Evolutionary conservation across 1,140 invertebrate genomes (phyloP).

Genomic region (Eurosta solidaginis): DNA sequence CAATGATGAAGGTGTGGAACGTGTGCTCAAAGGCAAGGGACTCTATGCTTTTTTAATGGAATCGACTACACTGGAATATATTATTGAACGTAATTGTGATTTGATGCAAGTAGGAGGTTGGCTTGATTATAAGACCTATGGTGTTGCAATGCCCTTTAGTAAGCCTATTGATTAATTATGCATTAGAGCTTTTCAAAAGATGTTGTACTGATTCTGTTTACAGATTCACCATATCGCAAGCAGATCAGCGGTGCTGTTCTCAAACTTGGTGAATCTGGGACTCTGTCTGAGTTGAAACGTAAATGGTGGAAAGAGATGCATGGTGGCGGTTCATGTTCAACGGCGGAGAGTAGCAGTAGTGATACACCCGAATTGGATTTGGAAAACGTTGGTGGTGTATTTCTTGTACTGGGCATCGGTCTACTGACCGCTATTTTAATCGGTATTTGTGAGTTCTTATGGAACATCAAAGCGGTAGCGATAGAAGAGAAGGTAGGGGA

Average conservation of each 20-base stretch:
- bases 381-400: constrained; percentile 75
- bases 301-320: constrained; percentile 80
- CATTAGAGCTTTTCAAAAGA: neutral
- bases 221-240: constrained; percentile 74
- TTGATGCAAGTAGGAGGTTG: constrained; percentile 91
- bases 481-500: constrained; percentile 66
- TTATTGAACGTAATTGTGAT: constrained; percentile 87
- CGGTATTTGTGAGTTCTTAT: constrained; percentile 67
- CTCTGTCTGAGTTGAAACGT: constrained; percentile 72
- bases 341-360: constrained; percentile 40
- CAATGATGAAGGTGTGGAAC: constrained; percentile 80
- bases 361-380: constrained; percentile 63
- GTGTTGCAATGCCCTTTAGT: constrained; percentile 71
- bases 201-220: neutral
- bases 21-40: constrained; percentile 76
- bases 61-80: constrained; percentile 89
- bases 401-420: constrained; percentile 69
- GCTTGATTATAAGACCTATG: constrained; percentile 83
- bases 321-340: constrained; percentile 50
- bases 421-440: constrained; percentile 62
- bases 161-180: constrained; percentile 29
- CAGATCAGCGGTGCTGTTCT: constrained; percentile 74
- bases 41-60: constrained; percentile 96
- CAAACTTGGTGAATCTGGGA: constrained; percentile 77
- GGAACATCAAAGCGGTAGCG: constrained; percentile 68